phyloP scores from a whole-genome alignment of 2,113 vertebrate genomes.

The Lutjanus erythropterus region DNA sequence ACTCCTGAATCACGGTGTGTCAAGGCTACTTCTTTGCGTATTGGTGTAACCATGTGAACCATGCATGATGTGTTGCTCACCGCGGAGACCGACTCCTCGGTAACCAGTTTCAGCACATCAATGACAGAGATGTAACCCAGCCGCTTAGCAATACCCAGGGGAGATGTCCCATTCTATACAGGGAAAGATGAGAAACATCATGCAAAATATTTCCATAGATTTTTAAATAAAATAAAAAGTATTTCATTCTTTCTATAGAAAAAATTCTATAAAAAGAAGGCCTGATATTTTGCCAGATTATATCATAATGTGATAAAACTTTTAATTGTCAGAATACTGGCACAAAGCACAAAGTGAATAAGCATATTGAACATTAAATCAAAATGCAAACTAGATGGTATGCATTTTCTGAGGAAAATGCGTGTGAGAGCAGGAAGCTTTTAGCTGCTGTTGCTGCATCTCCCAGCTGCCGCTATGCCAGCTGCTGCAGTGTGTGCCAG shows the following conservation, averaged over 20 bases:
- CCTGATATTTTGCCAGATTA: neutral
- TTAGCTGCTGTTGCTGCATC: no score
- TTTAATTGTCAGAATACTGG: neutral
- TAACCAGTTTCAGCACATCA: conserved; percentile 96
- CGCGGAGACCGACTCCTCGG: conserved; percentile 88
- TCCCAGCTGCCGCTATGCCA: no score
- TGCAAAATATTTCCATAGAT: neutral
- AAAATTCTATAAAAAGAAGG: neutral
- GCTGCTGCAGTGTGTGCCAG: no score
- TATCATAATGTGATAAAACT: neutral
- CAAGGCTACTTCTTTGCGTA: conserved; percentile 7
- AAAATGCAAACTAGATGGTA: neutral
- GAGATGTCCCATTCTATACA: conserved; percentile 92
- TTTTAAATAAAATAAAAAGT: neutral
- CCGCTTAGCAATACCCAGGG: conserved; percentile 94
- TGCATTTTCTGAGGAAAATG: no score
- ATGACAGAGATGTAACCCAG: conserved; percentile 98
- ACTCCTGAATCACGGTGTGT: conserved; percentile 18
- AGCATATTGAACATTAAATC: neutral
- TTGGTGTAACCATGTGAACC: conserved; percentile 35
- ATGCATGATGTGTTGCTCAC: conserved; percentile 80
- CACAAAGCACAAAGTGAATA: neutral
- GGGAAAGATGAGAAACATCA: conserved; percentile 24
- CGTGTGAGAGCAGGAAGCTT: no score
- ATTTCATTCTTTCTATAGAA: neutral